Evolutionary conservation across 2,797 vertebrate species (phyloP).

Genomic region (Gallinago nigripennis): DNA sequence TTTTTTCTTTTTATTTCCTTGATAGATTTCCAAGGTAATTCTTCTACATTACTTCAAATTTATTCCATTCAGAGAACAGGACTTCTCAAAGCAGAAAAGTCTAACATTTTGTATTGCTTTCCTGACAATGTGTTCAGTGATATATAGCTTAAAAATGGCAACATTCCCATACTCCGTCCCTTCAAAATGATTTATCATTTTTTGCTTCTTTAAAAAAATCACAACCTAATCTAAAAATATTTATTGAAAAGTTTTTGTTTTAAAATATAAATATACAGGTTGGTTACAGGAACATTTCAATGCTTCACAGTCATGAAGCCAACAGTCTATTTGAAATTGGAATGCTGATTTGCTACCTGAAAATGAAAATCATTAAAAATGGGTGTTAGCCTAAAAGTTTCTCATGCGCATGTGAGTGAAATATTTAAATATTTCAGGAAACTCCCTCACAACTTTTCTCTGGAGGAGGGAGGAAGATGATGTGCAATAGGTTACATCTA

Average conservation of each 20-base stretch:
- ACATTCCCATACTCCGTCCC: not conserved
- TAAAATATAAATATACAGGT: not conserved
- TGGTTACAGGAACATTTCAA: not conserved
- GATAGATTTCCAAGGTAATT: not conserved
- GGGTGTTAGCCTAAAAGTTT: not conserved
- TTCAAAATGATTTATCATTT: not conserved
- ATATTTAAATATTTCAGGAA: conserved; percentile 23
- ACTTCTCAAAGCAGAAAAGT: not conserved
- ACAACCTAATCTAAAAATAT: not conserved
- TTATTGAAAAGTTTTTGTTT: not conserved
- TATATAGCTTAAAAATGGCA: not conserved
- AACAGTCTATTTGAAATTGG: not conserved
- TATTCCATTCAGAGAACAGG: not conserved
- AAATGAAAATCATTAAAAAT: not conserved
- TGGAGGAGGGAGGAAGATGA: not conserved
- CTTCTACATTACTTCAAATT: not conserved
- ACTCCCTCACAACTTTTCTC: not conserved
- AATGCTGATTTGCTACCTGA: not conserved
- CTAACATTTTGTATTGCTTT: not conserved
- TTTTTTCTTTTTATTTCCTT: not conserved
- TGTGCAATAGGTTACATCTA: not conserved
- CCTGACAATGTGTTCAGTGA: not conserved
- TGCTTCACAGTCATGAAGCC: not conserved
- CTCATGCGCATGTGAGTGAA: not conserved
- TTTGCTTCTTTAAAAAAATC: not conserved